Evolutionary conservation across 2,113 vertebrate species (phyloP), one percentile per base, ranked within the genome.

Genomic region (Phrynosoma platyrhinos): DNA sequence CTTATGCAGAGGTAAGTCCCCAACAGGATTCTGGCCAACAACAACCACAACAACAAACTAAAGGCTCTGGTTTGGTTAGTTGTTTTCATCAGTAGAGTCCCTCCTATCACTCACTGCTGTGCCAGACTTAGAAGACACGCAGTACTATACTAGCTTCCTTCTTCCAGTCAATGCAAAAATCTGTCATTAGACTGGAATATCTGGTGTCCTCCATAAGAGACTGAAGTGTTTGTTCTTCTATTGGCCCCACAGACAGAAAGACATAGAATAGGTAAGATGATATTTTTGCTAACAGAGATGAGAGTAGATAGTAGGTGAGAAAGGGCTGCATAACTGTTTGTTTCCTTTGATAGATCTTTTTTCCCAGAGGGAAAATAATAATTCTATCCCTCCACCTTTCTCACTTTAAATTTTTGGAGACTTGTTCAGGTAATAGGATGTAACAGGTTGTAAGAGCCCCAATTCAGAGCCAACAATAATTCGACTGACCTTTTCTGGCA

Each of bases 351-450:
- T 84, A 18, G 58, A 72, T 87, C 90, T 93, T 12, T 72, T 66
- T 18, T 13, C 20, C n/a, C 55, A 64, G 25, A 77, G 36, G 55
- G 58, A 85, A 93, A 89, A 88, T 92, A 92, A 92, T 40, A 79
- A 52, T 53, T 0, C 14, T 40, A 40, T 69, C 74, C 40, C 85
- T 52, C 53, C 52, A 77, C 79, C 18, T 81, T 89, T 83, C 88
- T 92, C 87, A 82, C 87, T 90, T 86, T 91, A 7, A 42, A 47
- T 30, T 47, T 66, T n/a, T 64, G 53, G 53, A 64, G 83, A 62
- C 0, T 0, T 90, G 83, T 92, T 89, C 94, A 94, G 93, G 92
- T 95, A 55, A 94, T 89, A 95, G 89, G 90, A 91, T 90, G 93
- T 89, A 92, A 88, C 80, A 90, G 86, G 89, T 93, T 89, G 88